Percentiles rank a stretch among this genome's conserved stretches.
Evolutionary conservation across 2,797 vertebrate species (phyloP).

Genomic region (Clarias platycephalus): DNA sequence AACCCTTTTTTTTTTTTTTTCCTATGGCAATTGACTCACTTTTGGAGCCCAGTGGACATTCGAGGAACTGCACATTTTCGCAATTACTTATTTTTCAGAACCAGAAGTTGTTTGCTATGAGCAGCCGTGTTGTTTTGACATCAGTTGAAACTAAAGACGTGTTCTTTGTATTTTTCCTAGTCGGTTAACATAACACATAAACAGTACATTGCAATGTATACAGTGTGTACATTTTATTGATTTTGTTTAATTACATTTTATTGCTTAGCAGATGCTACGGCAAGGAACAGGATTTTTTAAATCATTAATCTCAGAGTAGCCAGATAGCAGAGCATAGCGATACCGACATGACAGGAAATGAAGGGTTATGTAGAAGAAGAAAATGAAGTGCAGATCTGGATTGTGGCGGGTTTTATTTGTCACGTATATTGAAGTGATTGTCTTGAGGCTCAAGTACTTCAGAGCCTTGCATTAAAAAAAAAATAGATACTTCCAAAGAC

Average conservation of each 20-base stretch:
- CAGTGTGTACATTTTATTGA: not conserved
- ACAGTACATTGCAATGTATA: not conserved
- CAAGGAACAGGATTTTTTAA: not conserved
- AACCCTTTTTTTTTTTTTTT: too few species aligned
- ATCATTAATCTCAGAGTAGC: not conserved
- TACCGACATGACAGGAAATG: not conserved
- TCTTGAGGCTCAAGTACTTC: too few species aligned
- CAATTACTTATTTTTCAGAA: not conserved
- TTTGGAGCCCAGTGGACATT: not conserved
- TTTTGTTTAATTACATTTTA: not conserved
- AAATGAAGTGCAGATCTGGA: not conserved
- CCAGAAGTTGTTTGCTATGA: too few species aligned
- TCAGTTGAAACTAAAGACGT: not conserved
- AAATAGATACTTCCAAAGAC: too few species aligned
- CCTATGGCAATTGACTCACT: too few species aligned
- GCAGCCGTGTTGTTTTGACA: too few species aligned
- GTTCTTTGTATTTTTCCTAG: not conserved
- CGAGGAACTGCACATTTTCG: not conserved
- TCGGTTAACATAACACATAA: not conserved
- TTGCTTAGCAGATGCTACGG: not conserved
- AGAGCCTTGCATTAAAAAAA: too few species aligned
- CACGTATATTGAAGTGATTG: too few species aligned
- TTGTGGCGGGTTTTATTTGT: not conserved
- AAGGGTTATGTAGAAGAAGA: not conserved
- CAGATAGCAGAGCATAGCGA: not conserved